Evolutionary conservation across 2,797 vertebrate genomes (phyloP).

Genomic region (Steatocranus sp.): DNA sequence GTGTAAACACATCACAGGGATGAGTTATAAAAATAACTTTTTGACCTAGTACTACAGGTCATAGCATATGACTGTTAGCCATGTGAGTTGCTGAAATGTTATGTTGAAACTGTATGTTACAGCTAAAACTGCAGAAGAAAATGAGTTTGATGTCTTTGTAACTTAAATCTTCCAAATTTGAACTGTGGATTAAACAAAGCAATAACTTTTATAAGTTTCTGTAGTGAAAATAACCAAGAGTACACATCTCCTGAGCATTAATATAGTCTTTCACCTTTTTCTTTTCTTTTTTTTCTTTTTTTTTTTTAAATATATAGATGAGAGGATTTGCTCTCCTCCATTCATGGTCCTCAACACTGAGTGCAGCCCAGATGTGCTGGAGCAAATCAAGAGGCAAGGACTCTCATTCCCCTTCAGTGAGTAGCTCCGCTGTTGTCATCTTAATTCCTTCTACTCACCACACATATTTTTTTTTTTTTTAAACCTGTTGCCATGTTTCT

Average conservation of each 20-base stretch:
- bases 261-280: not conserved
- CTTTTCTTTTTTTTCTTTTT: not conserved
- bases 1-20: constrained; percentile 17
- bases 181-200: not conserved
- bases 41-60: not conserved
- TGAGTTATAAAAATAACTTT: not conserved
- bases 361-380: constrained; percentile 86
- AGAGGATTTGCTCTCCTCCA: constrained; percentile 90
- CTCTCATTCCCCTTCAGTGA: constrained; percentile 96
- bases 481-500: not conserved
- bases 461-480: not conserved
- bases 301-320: constrained; percentile 52
- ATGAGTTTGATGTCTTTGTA: not conserved
- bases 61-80: not conserved
- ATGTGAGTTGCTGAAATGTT: not conserved
- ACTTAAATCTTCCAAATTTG: not conserved
- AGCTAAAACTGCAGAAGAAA: not conserved
- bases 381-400: constrained; percentile 88
- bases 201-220: not conserved
- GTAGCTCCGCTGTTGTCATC: constrained; percentile 45
- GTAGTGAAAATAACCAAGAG: not conserved
- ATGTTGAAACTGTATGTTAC: not conserved
- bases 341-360: constrained; percentile 97
- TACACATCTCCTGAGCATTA: not conserved
- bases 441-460: not conserved